phyloP scores from a whole-genome alignment of 2,797 vertebrate species.

The Gymnoscopelus braueri region DNA sequence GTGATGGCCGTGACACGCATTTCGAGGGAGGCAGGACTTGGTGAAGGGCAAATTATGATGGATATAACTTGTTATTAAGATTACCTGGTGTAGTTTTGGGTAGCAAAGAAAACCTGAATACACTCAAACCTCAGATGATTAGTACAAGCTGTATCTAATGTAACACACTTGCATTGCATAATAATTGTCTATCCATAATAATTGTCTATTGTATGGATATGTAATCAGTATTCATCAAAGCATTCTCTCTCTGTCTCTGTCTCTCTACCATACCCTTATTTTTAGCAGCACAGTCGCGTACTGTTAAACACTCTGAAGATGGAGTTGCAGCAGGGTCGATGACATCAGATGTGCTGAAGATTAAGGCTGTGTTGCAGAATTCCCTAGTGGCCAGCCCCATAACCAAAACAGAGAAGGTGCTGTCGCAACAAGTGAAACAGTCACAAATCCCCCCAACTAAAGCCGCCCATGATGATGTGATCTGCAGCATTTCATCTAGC shows the following conservation, averaged over 20 bases:
- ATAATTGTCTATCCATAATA: no score
- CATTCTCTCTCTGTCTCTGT: background rate
- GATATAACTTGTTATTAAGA: no score
- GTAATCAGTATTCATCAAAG: background rate
- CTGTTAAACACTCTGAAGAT: conserved; percentile 23
- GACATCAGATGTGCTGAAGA: conserved; percentile 52
- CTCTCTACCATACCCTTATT: background rate
- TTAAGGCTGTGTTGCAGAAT: conserved; percentile 67
- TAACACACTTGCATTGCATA: no score
- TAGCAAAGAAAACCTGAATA: no score
- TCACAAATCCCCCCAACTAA: conserved; percentile 34
- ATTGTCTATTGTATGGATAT: no score
- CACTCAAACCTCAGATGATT: no score
- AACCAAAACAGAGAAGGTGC: conserved; percentile 56
- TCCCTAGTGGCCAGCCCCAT: conserved; percentile 57
- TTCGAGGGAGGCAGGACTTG: no score
- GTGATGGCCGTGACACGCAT: no score
- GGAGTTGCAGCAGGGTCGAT: conserved; percentile 20
- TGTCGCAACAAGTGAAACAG: conserved; percentile 50
- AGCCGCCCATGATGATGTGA: conserved; percentile 30
- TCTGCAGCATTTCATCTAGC: conserved; percentile 29
- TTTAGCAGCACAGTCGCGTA: conserved; percentile 46
- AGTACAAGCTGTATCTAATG: no score
- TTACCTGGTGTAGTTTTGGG: no score
- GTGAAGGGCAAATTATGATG: no score